Conservation (phyloP, 1,140 invertebrate genomes). For the Orius laevigatus region DNA sequence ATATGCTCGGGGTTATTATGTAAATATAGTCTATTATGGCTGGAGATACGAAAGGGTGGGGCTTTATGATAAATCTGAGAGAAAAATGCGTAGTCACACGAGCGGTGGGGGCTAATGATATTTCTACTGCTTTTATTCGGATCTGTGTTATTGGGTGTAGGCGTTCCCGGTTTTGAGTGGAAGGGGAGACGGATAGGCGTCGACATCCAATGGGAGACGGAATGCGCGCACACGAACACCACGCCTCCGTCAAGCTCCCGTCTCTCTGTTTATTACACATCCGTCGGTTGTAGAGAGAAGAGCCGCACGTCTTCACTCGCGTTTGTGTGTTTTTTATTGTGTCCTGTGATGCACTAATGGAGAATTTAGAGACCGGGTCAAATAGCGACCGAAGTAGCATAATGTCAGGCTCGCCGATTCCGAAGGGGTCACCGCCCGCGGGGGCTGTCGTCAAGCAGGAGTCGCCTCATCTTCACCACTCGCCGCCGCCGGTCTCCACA, state of each 20-base stretch:
- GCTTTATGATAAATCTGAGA: conserved; percentile 14
- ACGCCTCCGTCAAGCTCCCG: conserved; percentile 21
- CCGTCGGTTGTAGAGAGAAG: conserved; percentile 24
- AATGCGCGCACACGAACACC: conserved; percentile 12
- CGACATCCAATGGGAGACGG: conserved; percentile 20
- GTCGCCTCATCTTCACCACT: conserved; percentile 31
- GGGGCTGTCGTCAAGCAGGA: conserved; percentile 26
- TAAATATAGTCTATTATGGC: conserved; percentile 12
- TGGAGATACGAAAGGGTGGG: conserved; percentile 9
- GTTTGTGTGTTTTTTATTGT: conserved; percentile 22
- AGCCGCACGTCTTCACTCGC: conserved; percentile 31
- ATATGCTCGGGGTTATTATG: conserved; percentile 15
- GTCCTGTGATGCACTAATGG: conserved; percentile 8
- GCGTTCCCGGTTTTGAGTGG: neutral
- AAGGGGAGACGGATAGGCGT: conserved; percentile 18
- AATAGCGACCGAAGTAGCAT: conserved; percentile 29
- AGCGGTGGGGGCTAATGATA: conserved; percentile 14
- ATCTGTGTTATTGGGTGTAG: conserved; percentile 13
- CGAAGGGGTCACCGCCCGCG: conserved; percentile 26
- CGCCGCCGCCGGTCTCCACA: conserved; percentile 29
- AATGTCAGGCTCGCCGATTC: conserved; percentile 32
- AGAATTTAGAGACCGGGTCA: conserved; percentile 26
- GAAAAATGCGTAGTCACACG: conserved; percentile 17
- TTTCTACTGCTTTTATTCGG: conserved; percentile 19
- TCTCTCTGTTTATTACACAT: conserved; percentile 15